These are phyloP conservation scores for Empis livida DNA, from an alignment of 2,888 invertebrate species.

Conservation along the genomic window DNA sequence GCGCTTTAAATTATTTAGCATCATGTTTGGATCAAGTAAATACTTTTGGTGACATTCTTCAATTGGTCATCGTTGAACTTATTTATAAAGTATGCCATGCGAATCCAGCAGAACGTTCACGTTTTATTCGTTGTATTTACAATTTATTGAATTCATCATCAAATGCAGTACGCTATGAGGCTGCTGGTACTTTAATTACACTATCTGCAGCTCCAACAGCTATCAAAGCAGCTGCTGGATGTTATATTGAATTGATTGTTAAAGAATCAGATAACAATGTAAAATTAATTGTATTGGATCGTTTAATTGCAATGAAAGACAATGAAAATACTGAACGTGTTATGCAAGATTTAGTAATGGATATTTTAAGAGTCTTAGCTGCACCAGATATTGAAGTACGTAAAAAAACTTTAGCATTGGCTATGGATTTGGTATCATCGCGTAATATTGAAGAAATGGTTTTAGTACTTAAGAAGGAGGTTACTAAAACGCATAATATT, in stretches of 20 bases:
- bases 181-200: constrained; percentile 95
- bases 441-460: constrained; percentile 95
- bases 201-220: constrained; percentile 96
- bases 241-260: constrained; percentile 97
- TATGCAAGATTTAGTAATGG: constrained; percentile 87
- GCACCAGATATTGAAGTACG: constrained; percentile 92
- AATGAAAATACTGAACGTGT: constrained; percentile 75
- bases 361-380: constrained; percentile 84
- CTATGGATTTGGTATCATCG: constrained; percentile 81
- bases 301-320: constrained; percentile 77
- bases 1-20: constrained; percentile 83
- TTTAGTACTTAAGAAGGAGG: constrained; percentile 81
- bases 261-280: constrained; percentile 99
- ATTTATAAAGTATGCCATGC: constrained; percentile 99
- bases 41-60: constrained; percentile 92
- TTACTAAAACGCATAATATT: constrained; percentile 74
- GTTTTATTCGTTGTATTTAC: constrained; percentile 98
- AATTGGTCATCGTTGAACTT: constrained; percentile 95
- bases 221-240: constrained; percentile 92
- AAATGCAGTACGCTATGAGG: constrained; percentile 96
- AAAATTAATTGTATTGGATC: constrained; percentile 92
- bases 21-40: constrained; percentile 90
- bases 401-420: constrained; percentile 69
- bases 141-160: constrained; percentile 90
- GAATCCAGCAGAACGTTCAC: constrained; percentile 87